Conservation (phyloP, 1,140 invertebrate genomes). For the Diachasma alloeum region DNA sequence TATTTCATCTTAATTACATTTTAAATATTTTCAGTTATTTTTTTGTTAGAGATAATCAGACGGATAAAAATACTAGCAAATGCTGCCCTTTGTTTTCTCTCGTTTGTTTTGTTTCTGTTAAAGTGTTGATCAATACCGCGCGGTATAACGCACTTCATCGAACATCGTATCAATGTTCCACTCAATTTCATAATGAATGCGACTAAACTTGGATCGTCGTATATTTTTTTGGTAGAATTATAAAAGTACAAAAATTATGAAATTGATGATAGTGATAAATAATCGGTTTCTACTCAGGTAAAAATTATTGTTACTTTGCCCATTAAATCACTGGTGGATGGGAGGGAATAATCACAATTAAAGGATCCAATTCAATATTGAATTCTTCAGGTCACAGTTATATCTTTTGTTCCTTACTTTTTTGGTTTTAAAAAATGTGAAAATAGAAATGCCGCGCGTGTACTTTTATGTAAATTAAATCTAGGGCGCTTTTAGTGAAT, state of each 20-base stretch:
- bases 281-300: background rate
- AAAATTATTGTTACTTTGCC: background rate
- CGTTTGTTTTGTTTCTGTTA: background rate
- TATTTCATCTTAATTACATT: slow-evolving; percentile 31
- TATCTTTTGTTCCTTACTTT: background rate
- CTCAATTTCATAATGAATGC: background rate
- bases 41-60: slow-evolving; percentile 34
- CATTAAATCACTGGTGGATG: background rate
- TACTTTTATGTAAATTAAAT: background rate
- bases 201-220: background rate
- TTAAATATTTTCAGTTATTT: slow-evolving; percentile 30
- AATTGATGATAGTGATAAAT: background rate
- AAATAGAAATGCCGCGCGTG: background rate
- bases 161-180: background rate
- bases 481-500: background rate
- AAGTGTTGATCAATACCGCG: background rate
- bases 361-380: background rate
- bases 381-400: slow-evolving; percentile 1
- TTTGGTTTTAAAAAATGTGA: background rate
- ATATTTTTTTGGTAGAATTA: background rate
- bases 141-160: background rate
- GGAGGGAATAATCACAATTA: background rate
- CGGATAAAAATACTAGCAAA: slow-evolving; percentile 3
- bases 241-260: slow-evolving; percentile 5
- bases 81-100: background rate